Percentiles rank a stretch among this genome's conserved stretches.
Evolutionary conservation across 1,140 invertebrate genomes (phyloP).

Genomic region (Caenorhabditis tropicalis): DNA sequence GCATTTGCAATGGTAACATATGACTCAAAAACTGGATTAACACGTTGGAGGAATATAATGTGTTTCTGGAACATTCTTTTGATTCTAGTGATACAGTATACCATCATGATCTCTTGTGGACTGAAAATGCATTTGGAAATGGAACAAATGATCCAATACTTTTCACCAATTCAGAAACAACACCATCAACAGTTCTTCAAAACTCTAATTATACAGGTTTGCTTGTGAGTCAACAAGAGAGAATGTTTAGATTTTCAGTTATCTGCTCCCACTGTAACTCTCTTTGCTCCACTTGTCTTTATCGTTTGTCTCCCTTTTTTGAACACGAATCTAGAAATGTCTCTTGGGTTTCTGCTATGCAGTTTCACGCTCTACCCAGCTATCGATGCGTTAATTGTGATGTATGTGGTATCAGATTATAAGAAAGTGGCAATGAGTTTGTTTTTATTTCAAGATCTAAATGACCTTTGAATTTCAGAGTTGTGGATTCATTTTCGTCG

Average conservation of each 20-base stretch:
- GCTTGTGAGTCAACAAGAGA: background rate
- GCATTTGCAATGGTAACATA: background rate
- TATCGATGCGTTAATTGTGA: background rate
- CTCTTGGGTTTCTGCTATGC: background rate
- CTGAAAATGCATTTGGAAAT: background rate
- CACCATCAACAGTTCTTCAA: background rate
- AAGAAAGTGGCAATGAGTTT: background rate
- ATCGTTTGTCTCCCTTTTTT: background rate
- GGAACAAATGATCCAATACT: background rate
- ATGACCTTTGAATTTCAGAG: background rate
- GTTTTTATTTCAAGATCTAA: background rate
- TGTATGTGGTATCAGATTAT: background rate
- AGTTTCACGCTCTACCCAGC: background rate
- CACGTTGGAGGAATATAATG: background rate
- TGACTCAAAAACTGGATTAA: background rate
- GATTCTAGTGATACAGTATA: background rate
- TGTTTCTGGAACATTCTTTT: background rate
- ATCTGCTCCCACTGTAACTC: background rate
- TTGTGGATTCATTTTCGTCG: too few species aligned
- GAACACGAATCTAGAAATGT: background rate
- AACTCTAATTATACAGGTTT: background rate
- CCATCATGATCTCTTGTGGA: background rate
- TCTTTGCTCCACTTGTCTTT: background rate
- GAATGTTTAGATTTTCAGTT: background rate
- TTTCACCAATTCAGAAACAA: background rate